A percentile compares a stretch with the other conserved stretches of the same genome.
phyloP scores from a whole-genome alignment of 2,888 invertebrate genomes.

The Busseola fusca region DNA sequence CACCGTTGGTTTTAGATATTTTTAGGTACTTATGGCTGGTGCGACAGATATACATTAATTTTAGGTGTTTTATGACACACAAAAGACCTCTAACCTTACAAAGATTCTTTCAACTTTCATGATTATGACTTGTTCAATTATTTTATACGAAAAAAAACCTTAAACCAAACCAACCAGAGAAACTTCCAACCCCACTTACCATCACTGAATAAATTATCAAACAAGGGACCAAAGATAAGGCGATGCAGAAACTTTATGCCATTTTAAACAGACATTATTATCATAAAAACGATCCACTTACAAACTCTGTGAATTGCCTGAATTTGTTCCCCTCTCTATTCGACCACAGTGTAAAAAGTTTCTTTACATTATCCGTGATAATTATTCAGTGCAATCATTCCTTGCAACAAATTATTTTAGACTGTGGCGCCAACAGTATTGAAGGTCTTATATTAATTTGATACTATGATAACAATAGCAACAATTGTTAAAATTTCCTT shows the following conservation, averaged over 20 bases:
- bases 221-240: constrained; percentile 66
- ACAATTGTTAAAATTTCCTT: constrained; percentile 67
- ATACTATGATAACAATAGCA: constrained; percentile 61
- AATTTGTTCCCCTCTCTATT: constrained; percentile 57
- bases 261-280: constrained; percentile 68
- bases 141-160: constrained; percentile 39
- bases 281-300: constrained; percentile 66
- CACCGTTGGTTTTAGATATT: background rate
- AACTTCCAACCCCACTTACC: constrained; percentile 59
- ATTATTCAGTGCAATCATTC: constrained; percentile 9
- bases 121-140: constrained; percentile 29
- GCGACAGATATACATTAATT: background rate
- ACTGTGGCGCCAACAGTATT: constrained; percentile 43
- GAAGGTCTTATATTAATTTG: constrained; percentile 63
- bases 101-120: constrained; percentile 11
- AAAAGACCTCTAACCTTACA: background rate
- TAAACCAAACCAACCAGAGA: constrained; percentile 40
- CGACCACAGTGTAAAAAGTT: constrained; percentile 35
- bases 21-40: background rate
- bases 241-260: constrained; percentile 71
- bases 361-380: background rate
- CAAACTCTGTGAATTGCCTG: constrained; percentile 66
- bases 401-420: constrained; percentile 3
- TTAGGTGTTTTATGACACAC: background rate
- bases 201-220: constrained; percentile 72